Percentiles rank a stretch among this genome's conserved stretches.
phyloP scores from a whole-genome alignment of 2,888 invertebrate genomes.

The Cheilosia vernalis region DNA sequence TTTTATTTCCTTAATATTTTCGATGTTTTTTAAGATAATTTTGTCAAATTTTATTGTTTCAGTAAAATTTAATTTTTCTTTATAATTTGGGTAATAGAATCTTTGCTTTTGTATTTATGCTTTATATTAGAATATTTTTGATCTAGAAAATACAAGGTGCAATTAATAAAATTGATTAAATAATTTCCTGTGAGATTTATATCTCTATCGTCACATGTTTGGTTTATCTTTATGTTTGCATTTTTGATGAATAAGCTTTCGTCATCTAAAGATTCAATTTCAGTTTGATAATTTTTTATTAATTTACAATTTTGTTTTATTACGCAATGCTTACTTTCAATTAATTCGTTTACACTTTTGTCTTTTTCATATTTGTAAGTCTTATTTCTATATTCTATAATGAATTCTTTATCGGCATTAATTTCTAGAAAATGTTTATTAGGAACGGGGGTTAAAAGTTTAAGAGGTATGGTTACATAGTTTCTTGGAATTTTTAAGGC shows the following conservation, averaged over 20 bases:
- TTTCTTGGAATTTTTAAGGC: conserved; percentile 4
- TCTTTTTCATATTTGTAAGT: background rate
- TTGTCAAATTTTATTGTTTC: no score
- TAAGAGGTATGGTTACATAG: conserved; percentile 11
- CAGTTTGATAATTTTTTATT: background rate
- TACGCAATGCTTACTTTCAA: background rate
- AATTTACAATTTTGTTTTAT: conserved; percentile 1
- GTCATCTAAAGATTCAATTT: conserved; percentile 5
- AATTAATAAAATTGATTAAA: no score
- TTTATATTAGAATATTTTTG: no score
- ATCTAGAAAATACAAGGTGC: no score
- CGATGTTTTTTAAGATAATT: no score
- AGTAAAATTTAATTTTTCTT: no score
- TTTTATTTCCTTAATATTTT: no score
- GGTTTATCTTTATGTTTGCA: background rate
- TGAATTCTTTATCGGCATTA: background rate
- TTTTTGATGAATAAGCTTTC: background rate
- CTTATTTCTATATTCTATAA: conserved; percentile 3
- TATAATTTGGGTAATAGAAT: no score
- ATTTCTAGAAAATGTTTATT: background rate
- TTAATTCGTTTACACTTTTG: background rate
- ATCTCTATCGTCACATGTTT: conserved; percentile 5
- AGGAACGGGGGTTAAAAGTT: background rate
- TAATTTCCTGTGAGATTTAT: background rate
- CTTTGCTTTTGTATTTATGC: no score